Conservation (phyloP, 2,113 vertebrate species). For the Nannobrachium achirus region DNA sequence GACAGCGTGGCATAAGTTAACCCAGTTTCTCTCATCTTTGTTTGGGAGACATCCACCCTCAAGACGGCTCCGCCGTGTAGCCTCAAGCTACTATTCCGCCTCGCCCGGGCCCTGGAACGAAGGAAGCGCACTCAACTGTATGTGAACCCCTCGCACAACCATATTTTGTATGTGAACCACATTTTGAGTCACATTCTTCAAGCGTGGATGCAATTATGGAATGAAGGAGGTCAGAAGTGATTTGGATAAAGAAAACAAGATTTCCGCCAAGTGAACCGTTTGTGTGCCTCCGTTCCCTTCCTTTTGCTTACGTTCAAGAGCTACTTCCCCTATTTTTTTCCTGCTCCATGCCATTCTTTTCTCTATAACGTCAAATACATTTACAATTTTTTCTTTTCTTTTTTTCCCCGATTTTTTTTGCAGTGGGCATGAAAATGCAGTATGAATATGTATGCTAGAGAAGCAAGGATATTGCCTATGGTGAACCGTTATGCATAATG, state of each 20-base stretch:
- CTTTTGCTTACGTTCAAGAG: slow-evolving; percentile 20
- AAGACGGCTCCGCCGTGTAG: slow-evolving; percentile 34
- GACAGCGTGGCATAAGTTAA: slow-evolving; percentile 15
- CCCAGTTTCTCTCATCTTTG: slow-evolving; percentile 26
- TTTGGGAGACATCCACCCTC: slow-evolving; percentile 49
- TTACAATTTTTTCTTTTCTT: slow-evolving; percentile 47
- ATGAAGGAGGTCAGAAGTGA: slow-evolving; percentile 53
- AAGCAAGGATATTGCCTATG: slow-evolving; percentile 79
- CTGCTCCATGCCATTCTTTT: slow-evolving; percentile 46
- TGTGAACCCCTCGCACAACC: no score
- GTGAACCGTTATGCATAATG: slow-evolving; percentile 81
- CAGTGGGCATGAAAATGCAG: slow-evolving; percentile 72
- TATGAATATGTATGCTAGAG: slow-evolving; percentile 79
- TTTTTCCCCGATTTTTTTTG: slow-evolving; percentile 44
- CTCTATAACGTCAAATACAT: slow-evolving; percentile 49
- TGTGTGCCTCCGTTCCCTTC: slow-evolving; percentile 21
- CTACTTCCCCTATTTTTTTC: slow-evolving; percentile 22
- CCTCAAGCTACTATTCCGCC: slow-evolving; percentile 29
- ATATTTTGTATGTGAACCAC: slow-evolving; percentile 38
- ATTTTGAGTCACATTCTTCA: slow-evolving; percentile 54
- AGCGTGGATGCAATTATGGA: slow-evolving; percentile 39
- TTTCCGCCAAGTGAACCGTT: slow-evolving; percentile 28
- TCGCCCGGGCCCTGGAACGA: slow-evolving; percentile 27
- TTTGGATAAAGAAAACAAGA: slow-evolving; percentile 43
- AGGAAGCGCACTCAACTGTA: slow-evolving; percentile 46